Percentiles rank a stretch among this genome's conserved stretches.
Conservation (phyloP, 2,888 invertebrate species). For the Galeopsomyia nigrocyanea region DNA sequence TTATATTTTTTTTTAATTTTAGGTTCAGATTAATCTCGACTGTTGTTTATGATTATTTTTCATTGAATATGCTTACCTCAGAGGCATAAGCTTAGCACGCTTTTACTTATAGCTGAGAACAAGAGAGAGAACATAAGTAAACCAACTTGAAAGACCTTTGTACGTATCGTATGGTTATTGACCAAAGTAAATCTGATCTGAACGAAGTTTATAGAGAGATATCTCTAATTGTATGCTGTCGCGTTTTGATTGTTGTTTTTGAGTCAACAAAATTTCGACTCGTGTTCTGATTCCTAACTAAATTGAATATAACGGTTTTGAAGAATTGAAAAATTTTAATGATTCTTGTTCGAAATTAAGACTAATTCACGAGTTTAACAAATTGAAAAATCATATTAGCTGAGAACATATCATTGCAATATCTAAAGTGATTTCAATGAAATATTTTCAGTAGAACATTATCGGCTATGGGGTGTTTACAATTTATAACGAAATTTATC, state of each 20-base stretch:
- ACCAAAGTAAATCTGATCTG: conserved; percentile 46
- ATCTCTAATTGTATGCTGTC: conserved; percentile 28
- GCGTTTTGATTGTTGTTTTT: not conserved
- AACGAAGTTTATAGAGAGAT: conserved; percentile 30
- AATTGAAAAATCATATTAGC: conserved; percentile 15
- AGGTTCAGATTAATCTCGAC: conserved; percentile 19
- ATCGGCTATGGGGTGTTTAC: conserved; percentile 28
- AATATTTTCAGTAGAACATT: conserved; percentile 22
- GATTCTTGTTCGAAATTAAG: conserved; percentile 25
- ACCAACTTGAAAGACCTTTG: conserved; percentile 45
- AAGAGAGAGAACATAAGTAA: conserved; percentile 31
- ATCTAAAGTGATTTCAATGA: not conserved
- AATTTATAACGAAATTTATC: conserved; percentile 33
- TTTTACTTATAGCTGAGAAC: conserved; percentile 26
- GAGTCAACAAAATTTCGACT: conserved; percentile 33
- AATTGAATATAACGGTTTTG: conserved; percentile 35
- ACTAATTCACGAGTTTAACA: conserved; percentile 22
- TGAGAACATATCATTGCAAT: conserved; percentile 25
- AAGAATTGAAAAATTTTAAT: conserved; percentile 38
- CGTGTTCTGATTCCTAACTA: conserved; percentile 39
- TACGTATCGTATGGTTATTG: conserved; percentile 29
- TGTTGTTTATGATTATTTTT: conserved; percentile 33
- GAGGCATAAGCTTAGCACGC: conserved; percentile 35
- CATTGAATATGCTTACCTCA: conserved; percentile 29
- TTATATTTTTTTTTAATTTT: conserved; percentile 17